A percentile compares a stretch with the other conserved stretches of the same genome.
These are phyloP conservation scores for Acestrorhynchus altus DNA, from an alignment of 2,797 vertebrate species.

Conservation along the genomic window DNA sequence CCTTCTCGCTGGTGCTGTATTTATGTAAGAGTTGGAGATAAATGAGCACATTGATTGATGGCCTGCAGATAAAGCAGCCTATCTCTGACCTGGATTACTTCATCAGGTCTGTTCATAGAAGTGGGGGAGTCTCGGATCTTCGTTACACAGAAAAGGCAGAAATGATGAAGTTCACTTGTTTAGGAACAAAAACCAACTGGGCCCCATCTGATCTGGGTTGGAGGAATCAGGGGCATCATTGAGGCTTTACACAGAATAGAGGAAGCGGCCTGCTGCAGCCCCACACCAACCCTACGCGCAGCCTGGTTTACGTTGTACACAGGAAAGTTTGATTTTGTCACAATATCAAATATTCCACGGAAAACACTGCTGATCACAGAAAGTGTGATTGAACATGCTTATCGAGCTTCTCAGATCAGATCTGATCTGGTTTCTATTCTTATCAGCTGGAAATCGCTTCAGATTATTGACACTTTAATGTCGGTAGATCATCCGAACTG, in stretches of 20 bases:
- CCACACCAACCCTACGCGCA: neutral
- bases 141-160: neutral
- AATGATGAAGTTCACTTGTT: neutral
- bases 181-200: neutral
- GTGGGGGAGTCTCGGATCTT: constrained; percentile 4
- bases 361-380: neutral
- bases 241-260: neutral
- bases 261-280: neutral
- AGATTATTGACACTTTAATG: too few species aligned
- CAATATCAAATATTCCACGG: too few species aligned
- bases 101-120: constrained; percentile 53
- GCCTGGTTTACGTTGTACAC: neutral
- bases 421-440: too few species aligned
- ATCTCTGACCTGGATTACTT: constrained; percentile 54
- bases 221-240: neutral
- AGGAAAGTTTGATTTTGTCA: too few species aligned
- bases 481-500: too few species aligned
- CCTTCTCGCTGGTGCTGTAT: constrained; percentile 10
- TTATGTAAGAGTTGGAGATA: constrained; percentile 48
- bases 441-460: too few species aligned
- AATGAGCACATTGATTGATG: constrained; percentile 23
- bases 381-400: too few species aligned
- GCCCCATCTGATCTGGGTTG: neutral
- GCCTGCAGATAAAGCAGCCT: constrained; percentile 43
- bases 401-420: neutral